These are phyloP conservation scores for Pyrocoelia pectoralis DNA, from an alignment of 2,888 invertebrate species.

Conservation along the genomic window DNA sequence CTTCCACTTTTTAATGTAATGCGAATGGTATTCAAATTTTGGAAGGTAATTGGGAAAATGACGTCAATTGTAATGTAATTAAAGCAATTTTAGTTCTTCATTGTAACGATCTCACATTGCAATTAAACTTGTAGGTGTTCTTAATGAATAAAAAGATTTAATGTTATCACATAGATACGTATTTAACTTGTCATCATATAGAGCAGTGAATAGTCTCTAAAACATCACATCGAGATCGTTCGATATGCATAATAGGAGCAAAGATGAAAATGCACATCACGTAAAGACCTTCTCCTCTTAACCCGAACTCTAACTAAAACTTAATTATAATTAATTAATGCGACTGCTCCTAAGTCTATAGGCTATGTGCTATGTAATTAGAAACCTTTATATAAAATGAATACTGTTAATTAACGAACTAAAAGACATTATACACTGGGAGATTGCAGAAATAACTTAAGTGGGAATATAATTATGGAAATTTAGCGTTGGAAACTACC, in stretches of 20 bases:
- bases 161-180: neutral
- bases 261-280: constrained; percentile 60
- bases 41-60: neutral
- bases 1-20: too few relatives aligned
- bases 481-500: constrained; percentile 40
- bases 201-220: constrained; percentile 16
- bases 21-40: neutral
- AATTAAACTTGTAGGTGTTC: constrained; percentile 1
- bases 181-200: constrained; percentile 25
- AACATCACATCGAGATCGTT: constrained; percentile 33
- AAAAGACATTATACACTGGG: constrained; percentile 64
- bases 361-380: constrained; percentile 66
- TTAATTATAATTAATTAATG: constrained; percentile 86
- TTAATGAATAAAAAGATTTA: constrained; percentile 1
- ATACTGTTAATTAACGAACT: constrained; percentile 68
- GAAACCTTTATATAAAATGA: constrained; percentile 69
- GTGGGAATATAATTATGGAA: constrained; percentile 56
- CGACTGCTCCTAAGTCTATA: constrained; percentile 67
- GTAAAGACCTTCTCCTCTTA: constrained; percentile 55
- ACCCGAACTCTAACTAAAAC: constrained; percentile 71
- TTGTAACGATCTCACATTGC: neutral
- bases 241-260: constrained; percentile 58
- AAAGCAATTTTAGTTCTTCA: neutral
- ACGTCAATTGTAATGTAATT: neutral
- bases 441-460: constrained; percentile 59